Base-by-base conservation (phyloP, 2,888 invertebrate genomes). In the Microctonus hyperodae region DNA sequence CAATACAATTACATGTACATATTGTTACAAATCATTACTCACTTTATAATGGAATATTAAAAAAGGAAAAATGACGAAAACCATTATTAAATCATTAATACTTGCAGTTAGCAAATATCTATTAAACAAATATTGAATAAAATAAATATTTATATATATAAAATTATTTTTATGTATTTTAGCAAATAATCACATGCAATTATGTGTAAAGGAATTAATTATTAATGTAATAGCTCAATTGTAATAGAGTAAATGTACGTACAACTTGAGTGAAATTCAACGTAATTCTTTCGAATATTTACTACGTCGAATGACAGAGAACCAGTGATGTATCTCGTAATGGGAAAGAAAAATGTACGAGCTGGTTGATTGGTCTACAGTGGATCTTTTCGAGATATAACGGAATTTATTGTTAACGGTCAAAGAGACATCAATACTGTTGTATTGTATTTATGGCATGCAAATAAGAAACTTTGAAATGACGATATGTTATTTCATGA, bases 361-460 rank as follows among this genome's bases (percentile, higher is more conserved):
- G 55, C 31, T 55, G 16, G 28, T 10, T 55, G 55, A 55, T 55
- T 55, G 55, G 33, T 55, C 33, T 33, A 55, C 20, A 20, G 20
- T 4, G 16, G 28, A 31, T 55, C 13, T 55, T 55, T 55, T 55
- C 51, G 51, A 25, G 11, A 25, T 25, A 51, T 51, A 51, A 51
- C 51, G 51, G 51, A 51, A 23, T 51, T 10, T 2, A 23, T 51
- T 51, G 51, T 51, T 51, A 23, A 51, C 9, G 13, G 25, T 51
- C 10, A 22, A n/a, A 51, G 25, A 25, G 25, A 22, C 23, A 10
- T 7, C 10, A 20, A 13, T 23, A 23, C 16, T 50, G 50, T 53
- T 53, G 28, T 53, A 53, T 53, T 28, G n/a, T n/a, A n/a, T n/a
- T n/a, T 53, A 6, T 53, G n/a, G 23, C 53, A 53, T 23, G 53